Conservation (phyloP, 2,888 invertebrate genomes). For the Tanytarsus gracilentus region DNA sequence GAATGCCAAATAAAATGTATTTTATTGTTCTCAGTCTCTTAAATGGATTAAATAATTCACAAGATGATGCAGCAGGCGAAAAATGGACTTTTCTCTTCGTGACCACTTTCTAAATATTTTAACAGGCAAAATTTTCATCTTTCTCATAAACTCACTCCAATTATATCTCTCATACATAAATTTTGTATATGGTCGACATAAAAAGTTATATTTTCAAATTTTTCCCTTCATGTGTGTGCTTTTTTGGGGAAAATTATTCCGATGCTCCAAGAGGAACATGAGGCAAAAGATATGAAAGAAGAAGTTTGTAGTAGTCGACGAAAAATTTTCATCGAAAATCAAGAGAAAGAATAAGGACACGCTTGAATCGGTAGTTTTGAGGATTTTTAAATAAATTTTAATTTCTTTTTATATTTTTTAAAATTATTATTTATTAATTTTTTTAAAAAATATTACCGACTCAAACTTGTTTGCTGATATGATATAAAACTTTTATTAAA, state of each 20-base stretch:
- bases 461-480: not conserved
- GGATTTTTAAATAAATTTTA: not conserved
- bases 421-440: not conserved
- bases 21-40: not conserved
- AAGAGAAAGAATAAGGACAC: not conserved
- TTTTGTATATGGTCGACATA: not conserved
- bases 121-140: not conserved
- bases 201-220: not conserved
- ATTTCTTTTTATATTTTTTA: not conserved
- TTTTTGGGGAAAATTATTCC: not conserved
- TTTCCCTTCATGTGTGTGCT: not conserved
- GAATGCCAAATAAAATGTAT: conserved; percentile 12
- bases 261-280: not conserved
- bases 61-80: not conserved
- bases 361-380: not conserved
- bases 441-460: not conserved
- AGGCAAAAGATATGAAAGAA: not conserved
- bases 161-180: too few species aligned
- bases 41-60: conserved; percentile 10
- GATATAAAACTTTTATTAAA: conserved; percentile 17
- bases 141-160: not conserved
- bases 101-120: conserved; percentile 17
- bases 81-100: conserved; percentile 9
- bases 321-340: too few species aligned
- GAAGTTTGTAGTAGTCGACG: too few species aligned